A percentile compares a stretch with the other conserved stretches of the same genome.
These are phyloP conservation scores for Cavia porcellus DNA, from an alignment of 2,113 vertebrate genomes.

Conservation along the genomic window DNA sequence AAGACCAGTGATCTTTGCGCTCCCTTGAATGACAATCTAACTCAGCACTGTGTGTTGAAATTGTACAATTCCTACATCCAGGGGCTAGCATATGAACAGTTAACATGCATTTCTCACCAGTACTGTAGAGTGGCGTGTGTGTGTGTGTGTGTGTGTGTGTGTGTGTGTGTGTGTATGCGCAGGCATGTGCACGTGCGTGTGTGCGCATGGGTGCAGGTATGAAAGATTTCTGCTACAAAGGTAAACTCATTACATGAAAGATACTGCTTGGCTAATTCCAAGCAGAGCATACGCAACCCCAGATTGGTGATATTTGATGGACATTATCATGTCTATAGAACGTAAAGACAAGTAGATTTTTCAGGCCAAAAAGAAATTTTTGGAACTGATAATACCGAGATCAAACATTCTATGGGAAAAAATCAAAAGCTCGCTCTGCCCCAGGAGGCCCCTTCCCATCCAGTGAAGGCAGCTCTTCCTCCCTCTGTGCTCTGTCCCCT, in stretches of 20 bases:
- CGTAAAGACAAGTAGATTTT: not conserved
- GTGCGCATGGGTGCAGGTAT: not conserved
- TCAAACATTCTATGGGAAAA: not conserved
- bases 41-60: constrained; percentile 76
- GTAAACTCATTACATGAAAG: constrained; percentile 19
- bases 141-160: not conserved
- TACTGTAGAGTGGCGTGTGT: constrained; percentile 1
- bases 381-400: not conserved
- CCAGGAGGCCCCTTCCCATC: not conserved
- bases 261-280: constrained; percentile 12
- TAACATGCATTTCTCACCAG: constrained; percentile 61
- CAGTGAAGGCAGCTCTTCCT: not conserved
- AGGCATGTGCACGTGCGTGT: not conserved
- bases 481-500: rapidly evolving
- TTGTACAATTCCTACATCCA: constrained; percentile 78
- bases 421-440: not conserved
- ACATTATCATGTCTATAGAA: not conserved
- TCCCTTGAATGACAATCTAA: constrained; percentile 86
- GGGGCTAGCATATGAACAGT: constrained; percentile 57
- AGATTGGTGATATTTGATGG: not conserved
- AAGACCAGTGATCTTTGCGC: constrained; percentile 83
- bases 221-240: not conserved
- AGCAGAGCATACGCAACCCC: not conserved
- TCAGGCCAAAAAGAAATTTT: not conserved
- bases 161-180: not conserved